Percentiles rank a stretch among this genome's conserved stretches.
Conservation (phyloP, 2,113 vertebrate genomes). For the Lathamus discolor region DNA sequence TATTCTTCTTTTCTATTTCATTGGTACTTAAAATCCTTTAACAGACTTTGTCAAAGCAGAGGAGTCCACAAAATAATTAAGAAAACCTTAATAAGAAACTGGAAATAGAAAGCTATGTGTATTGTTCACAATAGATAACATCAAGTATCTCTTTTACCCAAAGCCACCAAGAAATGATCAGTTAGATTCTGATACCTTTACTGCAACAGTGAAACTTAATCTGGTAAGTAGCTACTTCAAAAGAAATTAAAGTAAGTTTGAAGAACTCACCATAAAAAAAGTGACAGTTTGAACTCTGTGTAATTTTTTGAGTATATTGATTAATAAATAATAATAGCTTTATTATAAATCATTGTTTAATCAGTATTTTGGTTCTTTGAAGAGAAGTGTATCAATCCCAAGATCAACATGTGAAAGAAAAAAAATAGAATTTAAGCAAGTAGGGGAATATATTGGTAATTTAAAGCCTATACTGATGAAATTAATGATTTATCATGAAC, state of each 20-base stretch:
- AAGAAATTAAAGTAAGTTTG: neutral
- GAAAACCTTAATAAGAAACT: neutral
- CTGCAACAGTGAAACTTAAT: neutral
- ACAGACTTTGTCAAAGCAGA: neutral
- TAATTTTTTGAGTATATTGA: neutral
- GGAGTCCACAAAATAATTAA: neutral
- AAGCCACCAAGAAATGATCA: neutral
- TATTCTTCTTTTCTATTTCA: neutral
- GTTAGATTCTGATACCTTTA: neutral
- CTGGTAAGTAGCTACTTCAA: neutral
- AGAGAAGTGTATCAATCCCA: neutral
- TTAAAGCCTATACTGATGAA: neutral
- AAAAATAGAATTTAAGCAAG: neutral
- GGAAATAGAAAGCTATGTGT: neutral
- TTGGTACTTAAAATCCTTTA: neutral
- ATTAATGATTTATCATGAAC: conserved; percentile 16
- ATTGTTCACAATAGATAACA: neutral
- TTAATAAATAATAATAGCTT: neutral
- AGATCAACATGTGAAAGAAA: neutral
- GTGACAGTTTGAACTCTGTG: neutral
- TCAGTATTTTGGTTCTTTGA: neutral
- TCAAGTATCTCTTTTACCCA: neutral
- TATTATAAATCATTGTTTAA: neutral
- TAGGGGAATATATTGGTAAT: neutral
- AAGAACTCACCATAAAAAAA: neutral